Conservation (phyloP, 2,113 vertebrate genomes). For the Sinocyclocheilus rhinocerous region DNA sequence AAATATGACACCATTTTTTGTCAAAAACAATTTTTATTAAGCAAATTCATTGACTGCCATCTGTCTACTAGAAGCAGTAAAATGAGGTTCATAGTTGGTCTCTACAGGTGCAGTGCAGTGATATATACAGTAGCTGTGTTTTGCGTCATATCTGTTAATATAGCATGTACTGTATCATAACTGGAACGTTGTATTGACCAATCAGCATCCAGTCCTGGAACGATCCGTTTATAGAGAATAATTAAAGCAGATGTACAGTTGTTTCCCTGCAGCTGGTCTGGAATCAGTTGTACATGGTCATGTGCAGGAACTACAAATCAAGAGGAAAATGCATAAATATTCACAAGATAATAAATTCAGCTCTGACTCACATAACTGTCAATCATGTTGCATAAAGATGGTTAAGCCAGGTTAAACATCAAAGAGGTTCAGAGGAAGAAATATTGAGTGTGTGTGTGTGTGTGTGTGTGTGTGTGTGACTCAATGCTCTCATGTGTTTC, state of each 20-base stretch:
- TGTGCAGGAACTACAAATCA: conserved; percentile 73
- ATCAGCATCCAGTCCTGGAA: neutral
- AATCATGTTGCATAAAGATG: neutral
- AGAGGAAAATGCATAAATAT: conserved; percentile 40
- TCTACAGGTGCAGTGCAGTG: too few species aligned
- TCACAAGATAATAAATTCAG: neutral
- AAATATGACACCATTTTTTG: neutral
- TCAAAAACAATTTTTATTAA: neutral
- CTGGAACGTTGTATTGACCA: neutral
- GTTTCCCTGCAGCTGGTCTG: neutral
- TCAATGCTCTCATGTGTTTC: neutral
- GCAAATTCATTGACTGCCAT: neutral
- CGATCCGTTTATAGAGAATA: neutral
- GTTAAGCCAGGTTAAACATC: neutral
- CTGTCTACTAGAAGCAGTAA: neutral
- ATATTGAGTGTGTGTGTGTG: neutral
- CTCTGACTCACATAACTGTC: neutral
- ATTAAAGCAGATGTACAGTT: neutral
- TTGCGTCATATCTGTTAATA: neutral
- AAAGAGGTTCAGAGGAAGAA: neutral
- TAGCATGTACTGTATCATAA: too few species aligned
- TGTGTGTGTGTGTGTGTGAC: neutral
- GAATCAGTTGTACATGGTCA: conserved; percentile 77
- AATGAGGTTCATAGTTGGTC: neutral
- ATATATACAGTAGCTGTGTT: neutral